These are phyloP conservation scores for Pontoporia blainvillei DNA, from an alignment of 2,113 vertebrate genomes.

Conservation along the genomic window DNA sequence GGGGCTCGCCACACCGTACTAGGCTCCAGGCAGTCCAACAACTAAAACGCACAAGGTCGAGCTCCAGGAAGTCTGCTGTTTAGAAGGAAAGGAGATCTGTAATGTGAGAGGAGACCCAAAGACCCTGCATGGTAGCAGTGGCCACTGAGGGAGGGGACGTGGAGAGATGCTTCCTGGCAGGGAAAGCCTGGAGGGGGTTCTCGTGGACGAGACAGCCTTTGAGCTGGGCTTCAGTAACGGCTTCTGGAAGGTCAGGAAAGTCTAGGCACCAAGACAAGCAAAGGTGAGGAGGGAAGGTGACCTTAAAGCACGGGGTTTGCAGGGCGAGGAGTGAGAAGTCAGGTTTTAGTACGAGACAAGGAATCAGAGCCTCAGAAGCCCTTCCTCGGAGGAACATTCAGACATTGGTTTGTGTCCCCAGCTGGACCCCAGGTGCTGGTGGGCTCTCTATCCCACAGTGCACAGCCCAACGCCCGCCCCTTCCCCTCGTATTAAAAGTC, in stretches of 20 bases:
- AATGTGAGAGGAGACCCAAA: background rate
- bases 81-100: background rate
- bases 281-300: background rate
- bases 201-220: background rate
- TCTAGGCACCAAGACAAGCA: background rate
- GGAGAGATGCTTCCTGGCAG: background rate
- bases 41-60: background rate
- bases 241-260: background rate
- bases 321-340: background rate
- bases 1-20: background rate
- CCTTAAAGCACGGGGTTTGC: background rate
- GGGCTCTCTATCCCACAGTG: fast-evolving
- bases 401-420: background rate
- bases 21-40: background rate
- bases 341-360: background rate
- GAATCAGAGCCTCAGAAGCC: background rate
- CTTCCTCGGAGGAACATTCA: background rate
- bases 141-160: background rate
- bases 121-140: fast-evolving
- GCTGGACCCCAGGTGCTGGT: too few species aligned
- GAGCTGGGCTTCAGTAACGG: background rate
- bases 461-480: fast-evolving
- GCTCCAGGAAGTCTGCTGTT: background rate
- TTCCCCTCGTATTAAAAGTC: background rate
- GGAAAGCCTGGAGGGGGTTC: background rate